phyloP scores from a whole-genome alignment of 2,113 vertebrate species.

The Pithys albifrons region DNA sequence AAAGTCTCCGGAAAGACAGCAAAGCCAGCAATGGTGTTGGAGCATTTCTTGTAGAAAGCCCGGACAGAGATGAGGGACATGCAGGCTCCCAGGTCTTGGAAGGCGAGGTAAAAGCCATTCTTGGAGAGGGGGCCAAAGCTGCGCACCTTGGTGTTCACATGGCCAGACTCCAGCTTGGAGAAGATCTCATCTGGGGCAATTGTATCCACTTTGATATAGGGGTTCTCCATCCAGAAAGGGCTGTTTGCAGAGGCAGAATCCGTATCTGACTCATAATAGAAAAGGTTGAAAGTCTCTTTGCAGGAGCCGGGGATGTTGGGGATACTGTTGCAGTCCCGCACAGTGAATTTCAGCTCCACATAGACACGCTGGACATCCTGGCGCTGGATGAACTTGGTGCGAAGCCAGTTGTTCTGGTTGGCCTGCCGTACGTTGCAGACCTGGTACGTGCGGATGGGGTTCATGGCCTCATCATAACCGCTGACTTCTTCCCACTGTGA shows the following conservation, averaged over 20 bases:
- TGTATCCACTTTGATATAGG: slow-evolving; percentile 98
- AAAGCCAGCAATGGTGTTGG: slow-evolving; percentile 92
- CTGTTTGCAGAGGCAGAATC: slow-evolving; percentile 93
- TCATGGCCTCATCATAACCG: slow-evolving; percentile 93
- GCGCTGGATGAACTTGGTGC: slow-evolving; percentile 90
- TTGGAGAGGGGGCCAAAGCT: slow-evolving; percentile 98
- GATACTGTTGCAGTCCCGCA: slow-evolving; percentile 96
- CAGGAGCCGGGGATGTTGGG: slow-evolving; percentile 97
- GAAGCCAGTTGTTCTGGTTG: slow-evolving; percentile 98
- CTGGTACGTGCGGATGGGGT: slow-evolving; percentile 96
- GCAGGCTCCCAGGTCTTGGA: slow-evolving; percentile 97
- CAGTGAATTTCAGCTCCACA: slow-evolving; percentile 95
- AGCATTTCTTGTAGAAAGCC: slow-evolving; percentile 97
- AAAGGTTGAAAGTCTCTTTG: slow-evolving; percentile 99
- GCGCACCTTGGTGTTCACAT: slow-evolving; percentile 93
- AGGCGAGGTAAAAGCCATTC: slow-evolving; percentile 96
- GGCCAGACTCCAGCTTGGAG: slow-evolving; percentile 89
- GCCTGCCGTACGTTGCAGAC: slow-evolving; percentile 90
- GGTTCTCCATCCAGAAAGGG: slow-evolving; percentile 99
- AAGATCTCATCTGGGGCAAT: slow-evolving; percentile 96
- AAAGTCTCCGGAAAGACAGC: slow-evolving; percentile 96
- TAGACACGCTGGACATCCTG: slow-evolving; percentile 93
- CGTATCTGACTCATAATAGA: slow-evolving; percentile 93
- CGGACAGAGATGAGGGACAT: slow-evolving; percentile 98
- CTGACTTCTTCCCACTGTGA: slow-evolving; percentile 97